phyloP scores from a whole-genome alignment of 2,113 vertebrate genomes.

The Coreoperca whiteheadi region DNA sequence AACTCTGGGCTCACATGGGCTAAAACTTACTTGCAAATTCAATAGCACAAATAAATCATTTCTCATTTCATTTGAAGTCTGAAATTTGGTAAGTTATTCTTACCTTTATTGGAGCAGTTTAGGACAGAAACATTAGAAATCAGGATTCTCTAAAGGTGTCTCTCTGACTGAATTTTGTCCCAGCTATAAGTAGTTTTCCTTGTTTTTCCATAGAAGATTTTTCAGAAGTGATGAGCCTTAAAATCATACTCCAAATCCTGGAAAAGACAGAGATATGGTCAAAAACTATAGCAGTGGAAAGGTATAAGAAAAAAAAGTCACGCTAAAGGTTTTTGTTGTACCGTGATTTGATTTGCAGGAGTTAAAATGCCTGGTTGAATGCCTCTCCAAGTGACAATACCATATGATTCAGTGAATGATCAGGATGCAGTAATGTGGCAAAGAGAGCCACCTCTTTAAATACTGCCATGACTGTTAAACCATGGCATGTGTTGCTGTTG shows the following conservation, averaged over 20 bases:
- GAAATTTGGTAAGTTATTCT: neutral
- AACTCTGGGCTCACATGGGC: neutral
- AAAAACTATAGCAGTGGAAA: neutral
- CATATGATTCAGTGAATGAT: neutral
- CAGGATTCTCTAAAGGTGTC: slow-evolving; percentile 90
- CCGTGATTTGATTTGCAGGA: slow-evolving; percentile 19
- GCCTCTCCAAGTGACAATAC: neutral
- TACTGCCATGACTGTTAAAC: slow-evolving; percentile 61
- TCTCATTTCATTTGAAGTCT: neutral
- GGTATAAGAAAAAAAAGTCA: neutral
- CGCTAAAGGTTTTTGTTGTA: slow-evolving; percentile 1
- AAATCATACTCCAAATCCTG: slow-evolving; percentile 88
- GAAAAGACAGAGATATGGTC: slow-evolving; percentile 17
- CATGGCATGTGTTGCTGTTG: slow-evolving; percentile 41
- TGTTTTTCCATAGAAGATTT: slow-evolving; percentile 88
- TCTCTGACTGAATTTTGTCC: slow-evolving; percentile 86
- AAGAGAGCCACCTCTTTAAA: slow-evolving; percentile 54
- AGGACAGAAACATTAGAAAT: slow-evolving; percentile 52
- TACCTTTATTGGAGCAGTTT: slow-evolving; percentile 67
- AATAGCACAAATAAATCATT: neutral
- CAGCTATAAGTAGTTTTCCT: slow-evolving; percentile 75
- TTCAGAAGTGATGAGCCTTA: slow-evolving; percentile 77
- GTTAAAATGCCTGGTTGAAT: slow-evolving; percentile 9
- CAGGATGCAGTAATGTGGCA: neutral
- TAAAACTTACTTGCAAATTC: neutral